These are phyloP conservation scores for Oceanodroma tethys DNA, from an alignment of 2,113 vertebrate genomes.

Conservation along the genomic window DNA sequence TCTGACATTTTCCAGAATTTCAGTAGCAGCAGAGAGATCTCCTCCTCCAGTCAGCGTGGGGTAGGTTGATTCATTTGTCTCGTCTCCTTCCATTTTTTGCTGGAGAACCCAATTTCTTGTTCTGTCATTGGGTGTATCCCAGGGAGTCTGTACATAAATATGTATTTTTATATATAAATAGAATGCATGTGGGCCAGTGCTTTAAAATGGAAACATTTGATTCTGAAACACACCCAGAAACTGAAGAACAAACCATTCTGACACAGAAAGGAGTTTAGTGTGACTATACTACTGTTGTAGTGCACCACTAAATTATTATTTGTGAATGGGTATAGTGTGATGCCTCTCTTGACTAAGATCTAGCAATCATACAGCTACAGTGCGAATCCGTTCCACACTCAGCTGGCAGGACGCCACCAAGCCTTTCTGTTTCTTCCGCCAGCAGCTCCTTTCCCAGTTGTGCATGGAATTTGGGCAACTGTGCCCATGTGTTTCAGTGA, in stretches of 20 bases:
- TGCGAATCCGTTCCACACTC: not conserved
- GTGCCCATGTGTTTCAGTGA: not conserved
- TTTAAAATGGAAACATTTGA: not conserved
- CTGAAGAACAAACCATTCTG: not conserved
- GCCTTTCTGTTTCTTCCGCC: not conserved
- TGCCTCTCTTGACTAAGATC: not conserved
- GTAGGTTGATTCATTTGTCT: conserved; percentile 50
- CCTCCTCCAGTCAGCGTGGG: conserved; percentile 33
- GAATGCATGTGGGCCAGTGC: not conserved
- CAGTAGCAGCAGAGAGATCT: conserved; percentile 50
- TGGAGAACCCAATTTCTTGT: conserved; percentile 87
- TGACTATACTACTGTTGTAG: not conserved
- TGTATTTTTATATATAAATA: not conserved
- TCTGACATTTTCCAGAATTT: conserved; percentile 74
- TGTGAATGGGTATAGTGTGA: not conserved
- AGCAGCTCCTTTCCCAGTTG: not conserved
- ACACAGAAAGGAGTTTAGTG: not conserved
- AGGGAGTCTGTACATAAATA: conserved; percentile 45
- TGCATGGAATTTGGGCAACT: not conserved
- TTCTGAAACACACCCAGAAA: not conserved
- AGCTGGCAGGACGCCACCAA: not conserved
- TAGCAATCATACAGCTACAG: not conserved
- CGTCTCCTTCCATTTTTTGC: conserved; percentile 75
- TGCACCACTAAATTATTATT: not conserved
- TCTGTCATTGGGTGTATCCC: conserved; percentile 70